These are phyloP conservation scores for Calliopum simillimum DNA, from an alignment of 2,888 invertebrate genomes.

Conservation along the genomic window DNA sequence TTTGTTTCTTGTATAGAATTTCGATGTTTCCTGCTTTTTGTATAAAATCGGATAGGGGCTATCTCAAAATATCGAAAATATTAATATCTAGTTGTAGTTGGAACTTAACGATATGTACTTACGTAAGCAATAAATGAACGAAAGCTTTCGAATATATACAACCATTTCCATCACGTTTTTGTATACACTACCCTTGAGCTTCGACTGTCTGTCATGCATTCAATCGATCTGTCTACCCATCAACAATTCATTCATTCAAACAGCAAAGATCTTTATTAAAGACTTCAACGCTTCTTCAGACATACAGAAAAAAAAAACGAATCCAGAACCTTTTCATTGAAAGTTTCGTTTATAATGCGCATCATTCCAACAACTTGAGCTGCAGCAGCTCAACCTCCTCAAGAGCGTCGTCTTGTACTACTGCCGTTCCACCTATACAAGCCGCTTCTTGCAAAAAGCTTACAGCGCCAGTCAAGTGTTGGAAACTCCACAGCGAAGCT, in stretches of 20 bases:
- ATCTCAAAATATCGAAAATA: too few relatives aligned
- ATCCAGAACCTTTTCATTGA: not conserved
- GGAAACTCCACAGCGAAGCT: slow-evolving; percentile 12
- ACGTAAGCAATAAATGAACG: too few relatives aligned
- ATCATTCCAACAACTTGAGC: not conserved
- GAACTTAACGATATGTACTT: too few relatives aligned
- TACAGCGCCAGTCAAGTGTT: not conserved
- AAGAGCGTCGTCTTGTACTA: slow-evolving; percentile 9
- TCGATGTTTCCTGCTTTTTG: too few relatives aligned
- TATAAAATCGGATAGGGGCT: too few relatives aligned
- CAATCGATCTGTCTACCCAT: slow-evolving; percentile 14
- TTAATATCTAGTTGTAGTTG: too few relatives aligned
- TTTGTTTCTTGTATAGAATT: too few relatives aligned
- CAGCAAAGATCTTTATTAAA: slow-evolving; percentile 31
- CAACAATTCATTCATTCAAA: not conserved
- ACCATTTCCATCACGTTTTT: too few relatives aligned
- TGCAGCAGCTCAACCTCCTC: slow-evolving; percentile 20
- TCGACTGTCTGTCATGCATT: not conserved
- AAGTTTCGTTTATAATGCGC: slow-evolving; percentile 27
- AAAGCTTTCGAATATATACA: too few relatives aligned
- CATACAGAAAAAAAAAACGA: not conserved
- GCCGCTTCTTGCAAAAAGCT: not conserved
- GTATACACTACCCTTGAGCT: not conserved
- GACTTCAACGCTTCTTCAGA: slow-evolving; percentile 30
- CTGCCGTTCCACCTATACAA: not conserved